Conservation (phyloP, 2,888 invertebrate genomes). For the Caenorhabditis uteleia region DNA sequence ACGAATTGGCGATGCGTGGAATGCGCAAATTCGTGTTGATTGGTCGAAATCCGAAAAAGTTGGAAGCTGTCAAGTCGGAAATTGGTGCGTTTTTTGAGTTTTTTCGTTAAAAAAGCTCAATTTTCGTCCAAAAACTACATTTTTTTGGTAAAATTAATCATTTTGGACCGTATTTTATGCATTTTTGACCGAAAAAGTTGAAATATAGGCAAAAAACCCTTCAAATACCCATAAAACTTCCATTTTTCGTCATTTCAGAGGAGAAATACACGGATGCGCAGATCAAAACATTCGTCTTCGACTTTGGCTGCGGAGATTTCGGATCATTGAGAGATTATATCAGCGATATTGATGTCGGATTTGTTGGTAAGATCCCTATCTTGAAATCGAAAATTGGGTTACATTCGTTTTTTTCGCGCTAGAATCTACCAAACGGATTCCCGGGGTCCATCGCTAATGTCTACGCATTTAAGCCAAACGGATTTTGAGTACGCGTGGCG, state of each 20-base stretch:
- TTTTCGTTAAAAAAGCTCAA: slow-evolving; percentile 1
- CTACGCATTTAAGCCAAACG: background rate
- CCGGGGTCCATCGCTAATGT: background rate
- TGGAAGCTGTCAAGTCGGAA: slow-evolving; percentile 55
- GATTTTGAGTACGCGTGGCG: too few relatives aligned
- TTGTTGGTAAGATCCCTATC: slow-evolving; percentile 48
- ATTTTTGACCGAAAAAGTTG: too few relatives aligned
- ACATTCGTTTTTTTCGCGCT: too few relatives aligned
- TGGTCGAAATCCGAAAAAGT: slow-evolving; percentile 59
- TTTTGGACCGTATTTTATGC: slow-evolving; percentile 1
- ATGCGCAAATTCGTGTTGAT: slow-evolving; percentile 64
- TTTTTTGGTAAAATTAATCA: background rate
- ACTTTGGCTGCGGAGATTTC: slow-evolving; percentile 59
- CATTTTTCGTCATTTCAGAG: slow-evolving; percentile 18
- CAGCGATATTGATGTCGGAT: slow-evolving; percentile 61
- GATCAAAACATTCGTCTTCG: slow-evolving; percentile 61
- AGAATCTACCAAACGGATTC: background rate
- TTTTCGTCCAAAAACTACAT: background rate
- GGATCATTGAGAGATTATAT: slow-evolving; percentile 52
- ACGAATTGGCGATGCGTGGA: slow-evolving; percentile 61
- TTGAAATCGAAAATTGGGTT: too few relatives aligned
- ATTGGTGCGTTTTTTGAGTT: slow-evolving; percentile 45
- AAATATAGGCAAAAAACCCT: background rate
- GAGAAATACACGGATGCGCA: slow-evolving; percentile 29
- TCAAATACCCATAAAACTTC: background rate